Evolutionary conservation across 2,888 invertebrate genomes (phyloP).

Genomic region (Desoria tigrina): DNA sequence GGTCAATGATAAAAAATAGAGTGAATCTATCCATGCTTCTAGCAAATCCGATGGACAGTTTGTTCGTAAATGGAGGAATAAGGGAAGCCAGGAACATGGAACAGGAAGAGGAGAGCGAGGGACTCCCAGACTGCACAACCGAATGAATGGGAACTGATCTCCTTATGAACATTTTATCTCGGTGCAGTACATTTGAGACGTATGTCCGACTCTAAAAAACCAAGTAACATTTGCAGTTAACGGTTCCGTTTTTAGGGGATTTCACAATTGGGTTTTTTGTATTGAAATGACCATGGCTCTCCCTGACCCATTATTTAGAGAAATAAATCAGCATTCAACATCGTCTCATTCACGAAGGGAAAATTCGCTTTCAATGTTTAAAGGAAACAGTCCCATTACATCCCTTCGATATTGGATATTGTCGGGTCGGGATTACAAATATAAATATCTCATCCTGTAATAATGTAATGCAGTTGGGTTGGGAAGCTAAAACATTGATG

Average conservation of each 20-base stretch:
- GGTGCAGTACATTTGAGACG: background rate
- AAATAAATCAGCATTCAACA: conserved; percentile 36
- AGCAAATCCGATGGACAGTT: conserved; percentile 16
- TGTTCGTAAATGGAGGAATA: conserved; percentile 9
- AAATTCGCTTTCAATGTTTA: too few relatives aligned
- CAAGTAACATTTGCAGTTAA: conserved; percentile 48
- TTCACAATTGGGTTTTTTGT: conserved; percentile 37
- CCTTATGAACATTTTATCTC: conserved; percentile 4
- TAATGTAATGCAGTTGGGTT: too few relatives aligned
- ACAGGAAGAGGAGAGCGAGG: conserved; percentile 3
- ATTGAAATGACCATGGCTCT: conserved; percentile 37
- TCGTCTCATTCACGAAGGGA: too few relatives aligned
- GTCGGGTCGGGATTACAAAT: too few relatives aligned
- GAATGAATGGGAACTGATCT: conserved; percentile 25
- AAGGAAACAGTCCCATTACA: too few relatives aligned
- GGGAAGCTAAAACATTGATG: too few relatives aligned
- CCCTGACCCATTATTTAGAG: conserved; percentile 37
- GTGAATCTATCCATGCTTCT: background rate
- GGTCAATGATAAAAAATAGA: conserved; percentile 19
- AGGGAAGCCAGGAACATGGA: conserved; percentile 19
- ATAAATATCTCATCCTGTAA: too few relatives aligned
- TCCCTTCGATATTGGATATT: too few relatives aligned
- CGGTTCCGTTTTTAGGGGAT: conserved; percentile 36
- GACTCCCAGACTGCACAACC: conserved; percentile 21
- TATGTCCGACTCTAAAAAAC: conserved; percentile 34